phyloP scores from a whole-genome alignment of 2,888 invertebrate genomes.

The Amphipyra berbera region DNA sequence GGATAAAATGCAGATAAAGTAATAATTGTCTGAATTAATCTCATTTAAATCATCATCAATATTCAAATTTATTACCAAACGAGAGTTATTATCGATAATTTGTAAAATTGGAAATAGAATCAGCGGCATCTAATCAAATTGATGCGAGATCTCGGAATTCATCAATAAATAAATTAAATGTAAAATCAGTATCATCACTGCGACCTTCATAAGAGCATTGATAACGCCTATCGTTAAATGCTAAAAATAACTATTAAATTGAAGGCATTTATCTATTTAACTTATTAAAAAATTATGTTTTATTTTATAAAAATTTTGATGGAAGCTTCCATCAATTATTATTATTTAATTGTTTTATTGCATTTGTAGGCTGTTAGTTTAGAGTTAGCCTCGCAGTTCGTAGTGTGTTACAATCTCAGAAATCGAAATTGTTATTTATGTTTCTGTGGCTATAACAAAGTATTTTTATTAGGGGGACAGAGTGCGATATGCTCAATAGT shows the following conservation, averaged over 20 bases:
- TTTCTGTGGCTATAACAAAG: too few species aligned
- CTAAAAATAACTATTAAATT: constrained; percentile 12
- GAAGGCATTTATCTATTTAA: constrained; percentile 5
- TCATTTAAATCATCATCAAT: constrained; percentile 23
- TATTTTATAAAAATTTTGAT: too few species aligned
- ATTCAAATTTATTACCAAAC: constrained; percentile 24
- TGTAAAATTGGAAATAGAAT: constrained; percentile 24
- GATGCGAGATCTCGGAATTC: constrained; percentile 35
- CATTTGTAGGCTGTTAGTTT: too few species aligned
- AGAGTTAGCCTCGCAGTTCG: too few species aligned
- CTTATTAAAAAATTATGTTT: constrained; percentile 1
- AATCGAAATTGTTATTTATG: too few species aligned
- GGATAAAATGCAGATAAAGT: constrained; percentile 10
- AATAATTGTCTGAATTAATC: constrained; percentile 28
- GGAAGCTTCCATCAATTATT: too few species aligned
- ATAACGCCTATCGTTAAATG: constrained; percentile 10
- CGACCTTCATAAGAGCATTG: constrained; percentile 48
- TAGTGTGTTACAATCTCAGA: too few species aligned
- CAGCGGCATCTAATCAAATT: constrained; percentile 27
- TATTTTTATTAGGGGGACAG: too few species aligned
- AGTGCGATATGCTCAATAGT: too few species aligned
- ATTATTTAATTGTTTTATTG: too few species aligned
- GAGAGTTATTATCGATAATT: constrained; percentile 33
- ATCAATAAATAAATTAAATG: constrained; percentile 29
- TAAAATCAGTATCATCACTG: constrained; percentile 22